Conservation (phyloP, 2,113 vertebrate genomes). For the Dascyllus trimaculatus region DNA sequence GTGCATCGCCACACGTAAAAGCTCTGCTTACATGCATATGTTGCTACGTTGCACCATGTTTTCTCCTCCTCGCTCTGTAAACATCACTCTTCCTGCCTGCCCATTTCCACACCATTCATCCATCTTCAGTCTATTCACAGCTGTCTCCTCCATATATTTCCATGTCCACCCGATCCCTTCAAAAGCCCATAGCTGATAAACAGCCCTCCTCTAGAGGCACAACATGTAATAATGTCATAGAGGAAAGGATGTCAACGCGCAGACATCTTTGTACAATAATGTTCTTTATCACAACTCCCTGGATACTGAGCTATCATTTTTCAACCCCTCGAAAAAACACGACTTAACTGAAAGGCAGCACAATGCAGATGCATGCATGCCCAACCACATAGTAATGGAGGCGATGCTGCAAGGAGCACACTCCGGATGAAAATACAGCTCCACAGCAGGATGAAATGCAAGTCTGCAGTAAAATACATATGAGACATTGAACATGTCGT, state of each 20-base stretch:
- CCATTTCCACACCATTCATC: not conserved
- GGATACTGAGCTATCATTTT: conserved; percentile 29
- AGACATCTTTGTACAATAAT: conserved; percentile 48
- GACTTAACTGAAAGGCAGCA: conserved; percentile 10
- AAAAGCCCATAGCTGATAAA: conserved; percentile 49
- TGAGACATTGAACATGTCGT: not conserved
- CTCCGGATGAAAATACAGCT: conserved; percentile 6
- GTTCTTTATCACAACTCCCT: conserved; percentile 39
- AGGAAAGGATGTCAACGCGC: conserved; percentile 39
- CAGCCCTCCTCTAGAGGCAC: conserved; percentile 20
- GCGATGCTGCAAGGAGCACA: conserved; percentile 7
- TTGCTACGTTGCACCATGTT: not conserved
- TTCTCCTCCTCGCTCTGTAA: not conserved
- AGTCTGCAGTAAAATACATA: not conserved
- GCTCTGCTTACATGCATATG: not conserved
- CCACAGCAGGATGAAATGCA: not conserved
- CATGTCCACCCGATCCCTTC: conserved; percentile 31
- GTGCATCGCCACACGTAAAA: not conserved
- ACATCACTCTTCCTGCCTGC: not conserved
- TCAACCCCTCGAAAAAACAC: not conserved
- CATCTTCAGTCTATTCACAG: conserved; percentile 18
- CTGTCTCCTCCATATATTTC: conserved; percentile 13
- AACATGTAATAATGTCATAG: conserved; percentile 10
- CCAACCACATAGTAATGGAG: conserved; percentile 13
- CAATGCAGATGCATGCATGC: conserved; percentile 1